phyloP scores from a whole-genome alignment of 2,797 vertebrate species.

The Simalia tracyae region DNA sequence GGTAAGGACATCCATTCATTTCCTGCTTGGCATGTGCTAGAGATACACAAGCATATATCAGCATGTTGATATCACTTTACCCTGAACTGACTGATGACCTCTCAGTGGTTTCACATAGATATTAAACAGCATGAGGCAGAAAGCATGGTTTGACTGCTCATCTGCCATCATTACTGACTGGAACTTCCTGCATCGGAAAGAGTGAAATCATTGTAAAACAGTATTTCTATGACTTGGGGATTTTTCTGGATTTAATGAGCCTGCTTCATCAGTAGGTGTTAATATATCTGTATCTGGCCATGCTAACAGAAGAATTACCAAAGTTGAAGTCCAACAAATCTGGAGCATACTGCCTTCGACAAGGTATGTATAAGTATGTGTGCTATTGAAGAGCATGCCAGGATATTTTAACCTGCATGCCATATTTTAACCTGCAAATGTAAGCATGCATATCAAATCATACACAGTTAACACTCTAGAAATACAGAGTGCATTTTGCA shows the following conservation, averaged over 20 bases:
- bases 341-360: too few relatives aligned
- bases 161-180: too few relatives aligned
- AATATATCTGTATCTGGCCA: not conserved
- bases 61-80: not conserved
- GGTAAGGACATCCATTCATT: not conserved
- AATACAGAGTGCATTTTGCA: not conserved
- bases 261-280: not conserved
- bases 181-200: not conserved
- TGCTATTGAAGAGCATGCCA: too few relatives aligned
- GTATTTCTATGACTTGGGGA: not conserved
- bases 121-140: not conserved
- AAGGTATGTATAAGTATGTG: too few relatives aligned
- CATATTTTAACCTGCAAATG: not conserved
- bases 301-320: not conserved
- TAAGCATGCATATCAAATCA: not conserved
- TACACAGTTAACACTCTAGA: not conserved
- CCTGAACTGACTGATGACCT: not conserved
- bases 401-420: not conserved
- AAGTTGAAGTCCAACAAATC: not conserved
- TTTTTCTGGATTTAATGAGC: not conserved
- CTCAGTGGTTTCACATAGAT: not conserved
- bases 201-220: not conserved
- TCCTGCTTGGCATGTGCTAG: not conserved
- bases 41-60: not conserved
- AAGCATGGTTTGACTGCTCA: too few relatives aligned